Conservation (phyloP, 2,113 vertebrate species). For the Entomyzon cyanotis region DNA sequence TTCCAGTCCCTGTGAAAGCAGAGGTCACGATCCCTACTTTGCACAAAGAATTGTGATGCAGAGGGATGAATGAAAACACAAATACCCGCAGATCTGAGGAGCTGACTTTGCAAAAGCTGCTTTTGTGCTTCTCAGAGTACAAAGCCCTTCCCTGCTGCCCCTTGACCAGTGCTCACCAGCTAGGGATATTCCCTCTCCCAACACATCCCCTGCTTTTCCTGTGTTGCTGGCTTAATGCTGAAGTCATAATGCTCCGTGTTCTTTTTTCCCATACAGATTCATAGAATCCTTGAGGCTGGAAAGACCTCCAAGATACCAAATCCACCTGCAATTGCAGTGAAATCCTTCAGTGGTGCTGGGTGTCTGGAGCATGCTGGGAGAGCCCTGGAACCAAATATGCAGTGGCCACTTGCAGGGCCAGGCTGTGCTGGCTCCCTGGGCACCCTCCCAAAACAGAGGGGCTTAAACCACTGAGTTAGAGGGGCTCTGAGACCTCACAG, state of each 20-base stretch:
- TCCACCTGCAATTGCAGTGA: neutral
- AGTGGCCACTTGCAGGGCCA: neutral
- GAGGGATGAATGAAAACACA: neutral
- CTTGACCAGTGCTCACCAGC: neutral
- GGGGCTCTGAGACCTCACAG: rapidly evolving
- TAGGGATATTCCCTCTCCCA: neutral
- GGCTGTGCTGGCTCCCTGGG: neutral
- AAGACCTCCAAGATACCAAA: neutral
- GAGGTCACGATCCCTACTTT: neutral
- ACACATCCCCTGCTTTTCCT: rapidly evolving
- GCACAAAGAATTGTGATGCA: neutral
- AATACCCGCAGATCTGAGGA: neutral
- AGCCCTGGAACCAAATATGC: neutral
- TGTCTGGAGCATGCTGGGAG: rapidly evolving
- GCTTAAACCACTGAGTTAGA: neutral
- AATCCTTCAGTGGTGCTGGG: neutral
- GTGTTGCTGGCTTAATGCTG: neutral
- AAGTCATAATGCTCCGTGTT: neutral
- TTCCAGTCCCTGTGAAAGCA: neutral
- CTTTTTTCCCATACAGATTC: neutral
- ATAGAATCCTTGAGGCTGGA: neutral
- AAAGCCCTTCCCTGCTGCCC: neutral
- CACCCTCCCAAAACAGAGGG: neutral
- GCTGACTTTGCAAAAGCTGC: neutral
- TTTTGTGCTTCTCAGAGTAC: neutral